Evolutionary conservation across 2,113 vertebrate genomes (phyloP), one percentile per base, ranked within the genome.

Genomic region (Cyprinodon variegatus): DNA sequence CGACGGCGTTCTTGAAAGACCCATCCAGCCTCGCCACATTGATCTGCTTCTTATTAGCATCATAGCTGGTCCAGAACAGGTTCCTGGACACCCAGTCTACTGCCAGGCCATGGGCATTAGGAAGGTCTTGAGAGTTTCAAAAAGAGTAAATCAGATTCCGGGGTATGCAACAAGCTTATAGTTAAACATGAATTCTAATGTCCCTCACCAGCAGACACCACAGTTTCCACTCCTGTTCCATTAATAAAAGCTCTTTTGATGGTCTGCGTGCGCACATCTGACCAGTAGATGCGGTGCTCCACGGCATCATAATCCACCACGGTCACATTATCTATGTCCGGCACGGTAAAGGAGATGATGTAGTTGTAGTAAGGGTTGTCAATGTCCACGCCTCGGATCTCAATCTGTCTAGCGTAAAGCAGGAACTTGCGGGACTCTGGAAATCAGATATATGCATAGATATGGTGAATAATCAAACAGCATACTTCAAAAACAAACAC

Each of bases 301-400:
- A 95, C 53, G 0, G 97, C 97, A 0, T 99, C 97, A 0, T 96
- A 99, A 90, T 99, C 98, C 81, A 99, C 96, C 74, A 96, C 97
- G 0, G 98, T 98, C 79, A 98, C 98, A 0, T 99, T 99, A 90
- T 99, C 98, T 0, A 99, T 98, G 86, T 98, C 98, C 0, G 97
- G 98, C 86, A 99, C 97, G 0, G 97, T 99, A 94, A 99, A 99
- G 82, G 98, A 99, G 93, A 99, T 99, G 92, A 99, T 99, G 91
- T 98, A 98, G 92, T 99, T 99, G 93, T 98, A 99, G 93, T 99
- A 98, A 2, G 98, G 97, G 85, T 96, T 98, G 41, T 98, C 97
- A 0, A 99, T 95, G 93, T 98, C 97, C 76, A 99, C 97, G 0
- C 98, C 98, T 0, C 98, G 93, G 82, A 99, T 99, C 94, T 99